Base-by-base conservation (phyloP, 2,113 vertebrate genomes). In the Gymnobelideus leadbeateri region DNA sequence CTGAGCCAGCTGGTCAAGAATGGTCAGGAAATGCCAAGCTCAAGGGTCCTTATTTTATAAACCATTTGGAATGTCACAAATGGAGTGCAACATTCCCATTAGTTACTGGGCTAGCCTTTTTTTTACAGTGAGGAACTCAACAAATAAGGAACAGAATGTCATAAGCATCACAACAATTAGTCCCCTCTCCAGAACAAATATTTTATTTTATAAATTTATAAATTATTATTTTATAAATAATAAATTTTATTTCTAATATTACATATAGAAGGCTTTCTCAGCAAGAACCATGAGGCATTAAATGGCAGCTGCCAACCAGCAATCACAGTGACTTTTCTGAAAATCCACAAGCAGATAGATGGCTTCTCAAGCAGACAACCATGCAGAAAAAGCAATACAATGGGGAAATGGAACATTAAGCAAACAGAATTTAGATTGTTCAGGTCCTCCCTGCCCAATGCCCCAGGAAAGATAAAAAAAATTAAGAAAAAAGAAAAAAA, bases 31-130 rank as follows among this genome's bases (percentile, higher is more conserved):
- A 91, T 43, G 3, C 52, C 92, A 96, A 47, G 91, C 90, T 92
- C 93, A 31, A 68, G 52, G 47, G 90, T 84, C 51, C n/a, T 93
- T 93, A 46, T 84, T 95, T 93, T 89, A 91, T 54, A 93, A 94
- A 95, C 52, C 51, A 0, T 26, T 53, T 92, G 90, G 91, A 95
- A 96, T 92, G 43, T 31, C 55, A 49, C 53, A n/a, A 96, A 92
- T 90, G 91, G 91, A 89, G 50, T 96, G 49, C 54, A 92, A 93
- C 92, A 77, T 94, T 92, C 77, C 90, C 92, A 54, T 91, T 93
- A 91, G 61, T 96, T 91, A 94, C 84, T 55, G 51, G 50, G 57
- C 94, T 53, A 43, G 26, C 51, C 91, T 94, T 77, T 16, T 68
- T n/a, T 4, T 77, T n/a, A n/a, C 68, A 43, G 6, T 43, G 68